Evolutionary conservation across 2,888 invertebrate genomes (phyloP).

Genomic region (Notocelia uddmanniana): DNA sequence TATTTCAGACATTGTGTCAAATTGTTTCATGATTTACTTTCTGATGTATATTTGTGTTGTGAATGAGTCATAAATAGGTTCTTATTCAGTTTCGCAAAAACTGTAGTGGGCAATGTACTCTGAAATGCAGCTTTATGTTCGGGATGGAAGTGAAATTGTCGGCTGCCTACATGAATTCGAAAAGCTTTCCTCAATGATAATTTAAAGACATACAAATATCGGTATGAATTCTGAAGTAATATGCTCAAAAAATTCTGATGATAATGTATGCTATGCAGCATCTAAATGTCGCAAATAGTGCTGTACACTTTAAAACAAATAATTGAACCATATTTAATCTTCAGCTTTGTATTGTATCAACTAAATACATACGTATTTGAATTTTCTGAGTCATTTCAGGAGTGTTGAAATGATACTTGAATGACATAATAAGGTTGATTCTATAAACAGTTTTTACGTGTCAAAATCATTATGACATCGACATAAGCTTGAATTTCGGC

Average conservation of each 20-base stretch:
- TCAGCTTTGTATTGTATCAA: too few relatives aligned
- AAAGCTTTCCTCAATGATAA: not conserved
- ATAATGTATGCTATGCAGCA: too few relatives aligned
- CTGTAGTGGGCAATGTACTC: not conserved
- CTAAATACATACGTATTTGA: too few relatives aligned
- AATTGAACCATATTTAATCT: too few relatives aligned
- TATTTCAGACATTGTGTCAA: not conserved
- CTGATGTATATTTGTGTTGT: not conserved
- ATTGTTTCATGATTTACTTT: not conserved
- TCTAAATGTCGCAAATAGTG: not conserved
- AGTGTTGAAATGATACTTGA: too few relatives aligned
- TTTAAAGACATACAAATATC: slow-evolving; percentile 2
- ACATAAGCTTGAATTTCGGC: not conserved
- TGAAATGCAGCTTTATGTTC: not conserved
- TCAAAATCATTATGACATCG: not conserved
- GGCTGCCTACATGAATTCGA: not conserved
- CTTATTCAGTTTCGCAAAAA: not conserved
- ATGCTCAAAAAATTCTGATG: too few relatives aligned
- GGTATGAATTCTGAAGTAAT: not conserved
- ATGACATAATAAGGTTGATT: too few relatives aligned
- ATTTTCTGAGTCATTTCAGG: too few relatives aligned
- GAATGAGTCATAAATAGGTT: not conserved
- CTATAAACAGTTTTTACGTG: not conserved
- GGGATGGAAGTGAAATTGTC: slow-evolving; percentile 2
- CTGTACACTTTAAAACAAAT: too few relatives aligned